Evolutionary conservation across 2,797 vertebrate species (phyloP).

Genomic region (Moxostoma hubbsi): DNA sequence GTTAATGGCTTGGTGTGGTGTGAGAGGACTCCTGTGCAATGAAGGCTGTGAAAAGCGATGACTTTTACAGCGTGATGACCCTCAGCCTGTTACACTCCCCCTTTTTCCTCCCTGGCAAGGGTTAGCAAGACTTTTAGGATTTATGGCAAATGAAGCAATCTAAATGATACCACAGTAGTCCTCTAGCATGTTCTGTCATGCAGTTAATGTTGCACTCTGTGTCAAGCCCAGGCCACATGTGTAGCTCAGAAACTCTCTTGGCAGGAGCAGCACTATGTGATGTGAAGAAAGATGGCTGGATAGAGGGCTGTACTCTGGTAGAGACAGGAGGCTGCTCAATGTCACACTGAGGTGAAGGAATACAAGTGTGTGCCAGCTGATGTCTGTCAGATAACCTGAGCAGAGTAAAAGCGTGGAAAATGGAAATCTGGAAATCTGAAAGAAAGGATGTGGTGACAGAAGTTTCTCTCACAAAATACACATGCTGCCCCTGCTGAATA

Average conservation of each 20-base stretch:
- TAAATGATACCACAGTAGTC: constrained; percentile 76
- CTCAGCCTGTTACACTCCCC: constrained; percentile 64
- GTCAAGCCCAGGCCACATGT: constrained; percentile 22
- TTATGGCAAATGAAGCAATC: constrained; percentile 80
- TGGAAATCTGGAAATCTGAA: not conserved
- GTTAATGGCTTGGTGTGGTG: constrained; percentile 79
- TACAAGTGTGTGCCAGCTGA: constrained; percentile 61
- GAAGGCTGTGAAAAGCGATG: constrained; percentile 77
- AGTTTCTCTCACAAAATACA: not conserved
- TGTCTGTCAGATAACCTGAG: constrained; percentile 52
- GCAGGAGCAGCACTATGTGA: constrained; percentile 25
- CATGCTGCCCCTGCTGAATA: too few species aligned
- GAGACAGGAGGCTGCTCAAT: constrained; percentile 63
- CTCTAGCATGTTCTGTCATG: constrained; percentile 53
- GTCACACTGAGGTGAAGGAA: constrained; percentile 64
- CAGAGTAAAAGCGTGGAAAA: constrained; percentile 12
- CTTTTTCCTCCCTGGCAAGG: constrained; percentile 45
- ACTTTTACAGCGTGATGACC: constrained; percentile 82
- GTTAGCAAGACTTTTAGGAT: constrained; percentile 66
- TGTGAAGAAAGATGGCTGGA: constrained; percentile 51
- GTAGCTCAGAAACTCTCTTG: constrained; percentile 28
- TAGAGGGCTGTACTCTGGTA: constrained; percentile 57
- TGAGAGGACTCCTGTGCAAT: constrained; percentile 74
- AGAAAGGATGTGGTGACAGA: constrained; percentile 8
- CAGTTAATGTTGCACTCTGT: constrained; percentile 30